Conservation (phyloP, 2,113 vertebrate species). For the Gambusia affinis region DNA sequence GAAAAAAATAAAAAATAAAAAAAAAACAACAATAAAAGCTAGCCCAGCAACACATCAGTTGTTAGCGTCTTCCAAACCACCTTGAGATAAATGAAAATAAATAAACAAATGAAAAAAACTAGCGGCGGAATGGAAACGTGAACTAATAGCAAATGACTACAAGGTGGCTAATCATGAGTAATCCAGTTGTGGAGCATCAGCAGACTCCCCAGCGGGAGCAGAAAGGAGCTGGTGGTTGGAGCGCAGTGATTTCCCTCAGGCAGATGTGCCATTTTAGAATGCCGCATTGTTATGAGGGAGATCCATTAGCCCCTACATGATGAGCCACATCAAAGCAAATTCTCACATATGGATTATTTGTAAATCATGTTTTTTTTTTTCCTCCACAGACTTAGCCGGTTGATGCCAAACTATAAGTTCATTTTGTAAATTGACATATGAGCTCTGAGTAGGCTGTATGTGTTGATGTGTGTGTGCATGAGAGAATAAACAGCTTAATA, state of each 20-base stretch:
- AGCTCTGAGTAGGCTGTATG: constrained; percentile 29
- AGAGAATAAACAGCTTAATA: constrained; percentile 71
- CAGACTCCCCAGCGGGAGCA: constrained; percentile 59
- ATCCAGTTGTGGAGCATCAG: constrained; percentile 59
- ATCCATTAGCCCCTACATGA: constrained; percentile 89
- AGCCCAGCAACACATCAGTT: constrained; percentile 18
- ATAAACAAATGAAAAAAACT: constrained; percentile 24
- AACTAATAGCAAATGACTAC: constrained; percentile 64
- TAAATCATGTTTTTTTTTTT: constrained; percentile 82
- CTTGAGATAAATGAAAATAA: constrained; percentile 17
- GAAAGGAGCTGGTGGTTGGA: constrained; percentile 84
- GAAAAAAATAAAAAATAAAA: constrained; percentile 8
- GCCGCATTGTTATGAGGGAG: constrained; percentile 91
- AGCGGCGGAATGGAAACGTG: constrained; percentile 45
- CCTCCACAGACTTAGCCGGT: constrained; percentile 31
- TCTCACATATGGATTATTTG: constrained; percentile 89
- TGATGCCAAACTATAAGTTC: constrained; percentile 30
- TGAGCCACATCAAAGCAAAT: constrained; percentile 93
- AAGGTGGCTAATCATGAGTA: constrained; percentile 63
- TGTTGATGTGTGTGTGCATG: constrained; percentile 14
- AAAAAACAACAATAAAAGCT: neutral
- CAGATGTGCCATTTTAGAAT: constrained; percentile 88
- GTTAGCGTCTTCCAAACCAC: constrained; percentile 28
- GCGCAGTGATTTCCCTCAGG: constrained; percentile 87
- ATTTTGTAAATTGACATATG: constrained; percentile 33